Percentiles rank a stretch among this genome's conserved stretches.
Conservation (phyloP, 2,797 vertebrate species). For the Pipistrellus nathusii region DNA sequence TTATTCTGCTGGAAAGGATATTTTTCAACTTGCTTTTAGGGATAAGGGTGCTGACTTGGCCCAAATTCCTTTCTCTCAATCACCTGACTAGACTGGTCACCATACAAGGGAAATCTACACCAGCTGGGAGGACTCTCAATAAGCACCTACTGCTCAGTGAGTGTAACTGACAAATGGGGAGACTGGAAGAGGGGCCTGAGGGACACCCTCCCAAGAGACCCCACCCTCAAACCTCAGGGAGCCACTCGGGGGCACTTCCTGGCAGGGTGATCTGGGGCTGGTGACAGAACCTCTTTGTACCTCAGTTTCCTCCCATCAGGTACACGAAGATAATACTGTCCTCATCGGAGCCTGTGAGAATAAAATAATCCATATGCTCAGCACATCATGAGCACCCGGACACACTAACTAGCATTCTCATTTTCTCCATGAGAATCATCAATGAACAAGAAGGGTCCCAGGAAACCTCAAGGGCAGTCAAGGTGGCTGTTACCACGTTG, state of each 20-base stretch:
- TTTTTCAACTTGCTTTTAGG: not conserved
- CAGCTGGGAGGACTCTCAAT: not conserved
- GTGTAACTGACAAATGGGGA: not conserved
- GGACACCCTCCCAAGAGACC: not conserved
- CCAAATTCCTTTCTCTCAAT: not conserved
- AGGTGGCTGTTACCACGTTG: not conserved
- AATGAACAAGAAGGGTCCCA: not conserved
- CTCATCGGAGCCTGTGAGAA: not conserved
- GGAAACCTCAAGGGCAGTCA: not conserved
- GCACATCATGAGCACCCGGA: not conserved
- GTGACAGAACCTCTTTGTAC: not conserved
- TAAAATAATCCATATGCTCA: not conserved
- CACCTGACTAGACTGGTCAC: not conserved
- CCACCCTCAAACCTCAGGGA: not conserved
- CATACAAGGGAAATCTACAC: not conserved
- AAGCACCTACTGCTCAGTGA: not conserved
- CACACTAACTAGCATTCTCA: not conserved
- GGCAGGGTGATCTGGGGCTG: not conserved
- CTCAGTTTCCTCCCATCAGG: not conserved
- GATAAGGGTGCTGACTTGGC: not conserved
- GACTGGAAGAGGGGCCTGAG: not conserved
- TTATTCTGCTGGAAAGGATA: constrained; percentile 19
- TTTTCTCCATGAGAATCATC: not conserved
- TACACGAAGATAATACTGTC: not conserved
- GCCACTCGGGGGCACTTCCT: not conserved